Evolutionary conservation across 2,888 invertebrate genomes (phyloP).

Genomic region (Euplexia lucipara): DNA sequence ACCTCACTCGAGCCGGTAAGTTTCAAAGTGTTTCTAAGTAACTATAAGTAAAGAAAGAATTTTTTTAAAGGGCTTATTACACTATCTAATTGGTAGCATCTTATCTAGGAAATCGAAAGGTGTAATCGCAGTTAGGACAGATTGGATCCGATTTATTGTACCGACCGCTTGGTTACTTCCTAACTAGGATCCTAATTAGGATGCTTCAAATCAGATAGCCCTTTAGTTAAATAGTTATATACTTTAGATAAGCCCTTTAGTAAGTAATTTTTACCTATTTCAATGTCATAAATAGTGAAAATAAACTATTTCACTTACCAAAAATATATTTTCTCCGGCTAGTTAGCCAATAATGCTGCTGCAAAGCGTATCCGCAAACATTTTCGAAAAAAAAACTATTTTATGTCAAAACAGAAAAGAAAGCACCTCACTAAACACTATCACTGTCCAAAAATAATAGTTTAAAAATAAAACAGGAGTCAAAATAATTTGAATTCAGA

Average conservation of each 20-base stretch:
- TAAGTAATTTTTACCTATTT: too few relatives aligned
- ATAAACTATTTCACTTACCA: slow-evolving; percentile 52
- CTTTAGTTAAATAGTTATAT: too few relatives aligned
- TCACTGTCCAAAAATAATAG: slow-evolving; percentile 51
- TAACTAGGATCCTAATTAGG: too few relatives aligned
- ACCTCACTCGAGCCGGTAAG: slow-evolving; percentile 1
- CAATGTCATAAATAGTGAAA: neutral
- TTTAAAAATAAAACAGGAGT: slow-evolving; percentile 40
- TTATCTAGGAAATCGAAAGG: too few relatives aligned
- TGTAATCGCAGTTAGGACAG: too few relatives aligned
- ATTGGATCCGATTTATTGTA: too few relatives aligned
- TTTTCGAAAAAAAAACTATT: slow-evolving; percentile 46
- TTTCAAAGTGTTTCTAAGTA: slow-evolving; percentile 7
- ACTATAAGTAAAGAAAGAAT: neutral
- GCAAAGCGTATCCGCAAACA: slow-evolving; percentile 58
- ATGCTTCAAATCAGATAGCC: too few relatives aligned
- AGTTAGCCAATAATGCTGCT: slow-evolving; percentile 62
- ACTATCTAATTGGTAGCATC: accelerated
- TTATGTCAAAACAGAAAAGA: slow-evolving; percentile 38
- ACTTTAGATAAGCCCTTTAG: too few relatives aligned
- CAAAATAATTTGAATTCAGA: slow-evolving; percentile 47
- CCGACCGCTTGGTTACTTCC: too few relatives aligned
- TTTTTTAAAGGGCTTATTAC: too few relatives aligned
- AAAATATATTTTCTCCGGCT: slow-evolving; percentile 45
- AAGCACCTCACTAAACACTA: slow-evolving; percentile 65